Percentiles rank a stretch among this genome's conserved stretches.
phyloP scores from a whole-genome alignment of 2,888 invertebrate species.

The Linyphia triangularis region DNA sequence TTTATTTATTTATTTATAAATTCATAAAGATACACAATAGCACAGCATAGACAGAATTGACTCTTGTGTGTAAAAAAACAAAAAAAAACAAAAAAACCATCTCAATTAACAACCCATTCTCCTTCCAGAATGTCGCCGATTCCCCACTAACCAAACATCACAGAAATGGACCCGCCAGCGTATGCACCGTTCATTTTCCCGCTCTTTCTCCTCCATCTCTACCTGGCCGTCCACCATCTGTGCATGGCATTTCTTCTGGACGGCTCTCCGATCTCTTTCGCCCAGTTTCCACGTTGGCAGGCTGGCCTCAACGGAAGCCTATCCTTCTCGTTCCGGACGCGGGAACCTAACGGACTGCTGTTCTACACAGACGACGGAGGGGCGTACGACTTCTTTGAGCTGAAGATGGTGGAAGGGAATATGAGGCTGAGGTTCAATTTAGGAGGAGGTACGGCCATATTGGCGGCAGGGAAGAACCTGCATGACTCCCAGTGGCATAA shows the following conservation, averaged over 20 bases:
- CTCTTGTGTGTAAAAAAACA: too few relatives aligned
- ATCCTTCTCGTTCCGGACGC: conserved; percentile 82
- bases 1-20: too few relatives aligned
- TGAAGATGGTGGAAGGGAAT: conserved; percentile 94
- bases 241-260: conserved; percentile 79
- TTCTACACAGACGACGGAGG: conserved; percentile 98
- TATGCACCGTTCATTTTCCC: neutral
- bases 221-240: neutral
- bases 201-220: neutral
- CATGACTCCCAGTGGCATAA: conserved; percentile 96
- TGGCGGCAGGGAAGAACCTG: conserved; percentile 91
- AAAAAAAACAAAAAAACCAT: neutral
- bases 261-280: conserved; percentile 71
- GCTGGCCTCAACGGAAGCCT: conserved; percentile 81
- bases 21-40: too few relatives aligned
- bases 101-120: neutral
- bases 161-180: neutral
- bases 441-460: conserved; percentile 92
- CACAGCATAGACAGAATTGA: too few relatives aligned
- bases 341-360: conserved; percentile 92
- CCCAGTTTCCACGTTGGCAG: conserved; percentile 74
- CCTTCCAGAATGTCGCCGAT: conserved; percentile 14
- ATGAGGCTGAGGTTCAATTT: conserved; percentile 92
- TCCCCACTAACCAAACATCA: neutral
- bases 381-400: conserved; percentile 96